Evolutionary conservation across 1,140 invertebrate species (phyloP).

Genomic region (Fopius arisanus): DNA sequence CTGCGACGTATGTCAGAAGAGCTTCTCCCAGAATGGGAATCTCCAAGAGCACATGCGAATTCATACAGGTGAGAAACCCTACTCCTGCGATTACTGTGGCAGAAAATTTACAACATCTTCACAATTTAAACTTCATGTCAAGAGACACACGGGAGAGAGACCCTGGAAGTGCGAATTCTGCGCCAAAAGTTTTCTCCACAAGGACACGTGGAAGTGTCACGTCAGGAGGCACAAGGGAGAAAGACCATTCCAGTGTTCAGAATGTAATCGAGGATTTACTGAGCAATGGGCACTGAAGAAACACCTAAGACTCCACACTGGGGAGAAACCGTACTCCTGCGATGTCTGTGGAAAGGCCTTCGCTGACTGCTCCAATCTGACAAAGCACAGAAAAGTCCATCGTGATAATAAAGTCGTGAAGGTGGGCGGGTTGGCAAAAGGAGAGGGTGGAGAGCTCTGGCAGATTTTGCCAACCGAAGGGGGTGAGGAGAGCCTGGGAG

Average conservation of each 20-base stretch:
- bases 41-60: constrained; percentile 70
- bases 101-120: constrained; percentile 76
- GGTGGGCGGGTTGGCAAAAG: constrained; percentile 41
- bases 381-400: constrained; percentile 70
- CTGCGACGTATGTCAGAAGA: constrained; percentile 70
- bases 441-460: constrained; percentile 49
- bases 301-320: constrained; percentile 70
- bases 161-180: constrained; percentile 72
- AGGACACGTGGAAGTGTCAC: constrained; percentile 72
- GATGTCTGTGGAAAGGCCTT: constrained; percentile 79
- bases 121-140: constrained; percentile 71
- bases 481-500: constrained; percentile 43
- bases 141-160: constrained; percentile 71
- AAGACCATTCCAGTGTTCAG: constrained; percentile 70
- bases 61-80: constrained; percentile 72
- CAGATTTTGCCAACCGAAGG: constrained; percentile 51
- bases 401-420: constrained; percentile 46
- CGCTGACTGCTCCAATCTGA: constrained; percentile 73
- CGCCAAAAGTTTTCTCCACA: constrained; percentile 72
- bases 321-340: constrained; percentile 82
- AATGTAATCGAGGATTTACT: constrained; percentile 70
- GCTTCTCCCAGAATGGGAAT: constrained; percentile 72
- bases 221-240: constrained; percentile 71
- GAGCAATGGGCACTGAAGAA: constrained; percentile 75
- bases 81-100: constrained; percentile 73